Conservation (phyloP, 2,797 vertebrate genomes). For the Coreius guichenoti region DNA sequence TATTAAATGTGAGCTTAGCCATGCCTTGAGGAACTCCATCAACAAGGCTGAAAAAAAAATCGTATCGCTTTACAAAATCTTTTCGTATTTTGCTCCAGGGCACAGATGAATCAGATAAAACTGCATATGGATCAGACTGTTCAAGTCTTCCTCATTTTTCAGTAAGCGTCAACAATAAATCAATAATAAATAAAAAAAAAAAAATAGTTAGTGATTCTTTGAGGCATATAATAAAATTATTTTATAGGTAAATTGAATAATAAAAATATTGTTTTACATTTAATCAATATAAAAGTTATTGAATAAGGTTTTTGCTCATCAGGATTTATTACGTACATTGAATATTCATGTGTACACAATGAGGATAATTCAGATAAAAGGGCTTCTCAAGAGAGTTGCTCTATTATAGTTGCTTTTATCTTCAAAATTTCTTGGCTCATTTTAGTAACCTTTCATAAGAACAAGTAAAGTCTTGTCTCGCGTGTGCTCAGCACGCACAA, state of each 20-base stretch:
- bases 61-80: background rate
- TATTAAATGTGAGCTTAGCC: conserved; percentile 2
- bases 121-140: background rate
- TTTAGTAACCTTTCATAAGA: background rate
- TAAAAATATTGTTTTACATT: background rate
- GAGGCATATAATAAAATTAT: background rate
- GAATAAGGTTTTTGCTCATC: background rate
- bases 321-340: background rate
- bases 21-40: background rate
- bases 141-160: background rate
- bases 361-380: background rate
- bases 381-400: background rate
- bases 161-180: background rate
- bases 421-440: background rate
- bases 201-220: background rate
- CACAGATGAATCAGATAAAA: conserved; percentile 11
- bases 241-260: background rate
- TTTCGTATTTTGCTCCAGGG: background rate
- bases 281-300: background rate
- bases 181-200: background rate
- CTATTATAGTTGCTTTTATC: no score
- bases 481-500: no score
- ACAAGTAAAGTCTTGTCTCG: background rate
- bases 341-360: background rate
- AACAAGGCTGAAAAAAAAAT: background rate